Percentiles rank a stretch among this genome's conserved stretches.
Evolutionary conservation across 2,113 vertebrate species (phyloP).

Genomic region (Hipposideros armiger): DNA sequence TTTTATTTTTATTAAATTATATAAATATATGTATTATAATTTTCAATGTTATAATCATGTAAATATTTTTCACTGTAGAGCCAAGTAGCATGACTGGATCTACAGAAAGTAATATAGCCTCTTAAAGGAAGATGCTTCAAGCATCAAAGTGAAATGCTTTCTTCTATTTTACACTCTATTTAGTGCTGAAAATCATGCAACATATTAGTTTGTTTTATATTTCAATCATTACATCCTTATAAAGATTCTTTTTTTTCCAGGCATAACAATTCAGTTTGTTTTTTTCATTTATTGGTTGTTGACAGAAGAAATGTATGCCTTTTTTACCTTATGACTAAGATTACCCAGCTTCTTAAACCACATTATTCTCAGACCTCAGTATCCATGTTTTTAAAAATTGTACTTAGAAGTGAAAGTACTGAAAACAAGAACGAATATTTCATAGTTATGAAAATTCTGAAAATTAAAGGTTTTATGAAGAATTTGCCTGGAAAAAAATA

Average conservation of each 20-base stretch:
- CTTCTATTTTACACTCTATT: not conserved
- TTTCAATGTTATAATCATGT: constrained; percentile 5
- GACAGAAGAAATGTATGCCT: constrained; percentile 15
- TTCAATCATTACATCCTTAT: not conserved
- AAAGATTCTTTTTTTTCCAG: not conserved
- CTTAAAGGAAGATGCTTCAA: constrained; percentile 14
- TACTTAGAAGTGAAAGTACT: constrained; percentile 6
- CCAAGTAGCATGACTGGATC: not conserved
- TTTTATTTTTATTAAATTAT: not conserved
- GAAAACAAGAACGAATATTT: constrained; percentile 1
- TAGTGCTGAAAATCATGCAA: not conserved
- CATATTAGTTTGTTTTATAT: constrained; percentile 19
- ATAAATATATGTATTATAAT: not conserved
- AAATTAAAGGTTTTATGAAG: not conserved
- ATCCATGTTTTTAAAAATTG: not conserved
- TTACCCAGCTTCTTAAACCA: not conserved
- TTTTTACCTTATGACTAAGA: constrained; percentile 20
- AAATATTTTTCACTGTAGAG: not conserved
- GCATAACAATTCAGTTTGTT: not conserved
- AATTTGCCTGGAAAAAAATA: not conserved
- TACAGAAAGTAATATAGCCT: not conserved
- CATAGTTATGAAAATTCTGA: not conserved
- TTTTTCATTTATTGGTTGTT: not conserved
- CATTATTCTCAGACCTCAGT: not conserved
- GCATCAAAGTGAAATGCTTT: not conserved